A percentile compares a stretch with the other conserved stretches of the same genome.
phyloP scores from a whole-genome alignment of 2,113 vertebrate species.

The Phaetusa simplex region DNA sequence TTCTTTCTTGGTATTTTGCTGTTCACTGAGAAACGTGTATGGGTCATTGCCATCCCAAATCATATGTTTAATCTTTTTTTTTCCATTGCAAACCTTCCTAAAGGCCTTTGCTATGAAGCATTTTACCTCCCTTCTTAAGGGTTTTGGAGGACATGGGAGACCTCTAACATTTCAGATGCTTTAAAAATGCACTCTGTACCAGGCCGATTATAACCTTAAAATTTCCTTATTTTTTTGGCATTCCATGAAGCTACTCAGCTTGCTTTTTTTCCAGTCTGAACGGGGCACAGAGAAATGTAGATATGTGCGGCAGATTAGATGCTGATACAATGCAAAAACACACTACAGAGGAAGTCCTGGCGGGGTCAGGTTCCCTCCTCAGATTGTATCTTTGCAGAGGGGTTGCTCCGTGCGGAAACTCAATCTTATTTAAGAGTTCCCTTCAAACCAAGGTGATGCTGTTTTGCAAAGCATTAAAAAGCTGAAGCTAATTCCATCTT shows the following conservation, averaged over 20 bases:
- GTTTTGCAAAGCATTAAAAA: constrained; percentile 38
- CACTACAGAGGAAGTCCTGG: constrained; percentile 46
- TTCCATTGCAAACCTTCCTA: not conserved
- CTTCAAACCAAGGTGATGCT: constrained; percentile 3
- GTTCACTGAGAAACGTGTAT: not conserved
- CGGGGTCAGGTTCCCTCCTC: constrained; percentile 26
- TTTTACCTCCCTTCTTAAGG: not conserved
- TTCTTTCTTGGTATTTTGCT: not conserved
- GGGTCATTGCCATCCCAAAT: not conserved
- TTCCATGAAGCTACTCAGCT: not conserved
- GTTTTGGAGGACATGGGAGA: not conserved
- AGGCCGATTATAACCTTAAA: not conserved
- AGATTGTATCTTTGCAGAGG: constrained; percentile 38
- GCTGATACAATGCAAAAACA: constrained; percentile 43
- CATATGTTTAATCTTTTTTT: not conserved
- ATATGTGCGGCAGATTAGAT: constrained; percentile 31
- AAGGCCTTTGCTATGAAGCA: not conserved
- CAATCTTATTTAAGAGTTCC: constrained; percentile 11
- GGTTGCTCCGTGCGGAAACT: constrained; percentile 1
- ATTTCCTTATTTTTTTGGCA: constrained; percentile 14
- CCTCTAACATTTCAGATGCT: not conserved
- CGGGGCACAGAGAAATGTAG: not conserved
- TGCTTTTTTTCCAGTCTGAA: not conserved
- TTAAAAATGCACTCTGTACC: not conserved
- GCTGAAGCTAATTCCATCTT: constrained; percentile 21